phyloP scores from a whole-genome alignment of 2,797 vertebrate genomes.

The Hemibagrus guttatus region DNA sequence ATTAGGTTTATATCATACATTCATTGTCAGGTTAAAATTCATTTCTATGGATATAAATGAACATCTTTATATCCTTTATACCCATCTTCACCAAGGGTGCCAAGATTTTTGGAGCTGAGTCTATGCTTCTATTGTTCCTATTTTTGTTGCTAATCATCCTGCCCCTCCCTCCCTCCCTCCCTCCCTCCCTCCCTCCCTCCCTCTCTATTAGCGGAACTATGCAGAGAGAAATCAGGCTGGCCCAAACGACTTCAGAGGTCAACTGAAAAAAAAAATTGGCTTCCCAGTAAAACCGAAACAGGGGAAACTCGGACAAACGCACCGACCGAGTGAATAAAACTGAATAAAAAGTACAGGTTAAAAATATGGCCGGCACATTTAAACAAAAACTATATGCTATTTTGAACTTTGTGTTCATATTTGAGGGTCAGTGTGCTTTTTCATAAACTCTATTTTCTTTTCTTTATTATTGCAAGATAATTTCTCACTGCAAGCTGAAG shows the following conservation, averaged over 20 bases:
- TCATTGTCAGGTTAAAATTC: neutral
- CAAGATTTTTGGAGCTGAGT: neutral
- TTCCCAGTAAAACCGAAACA: constrained; percentile 67
- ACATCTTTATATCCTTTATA: neutral
- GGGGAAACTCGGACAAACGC: constrained; percentile 69
- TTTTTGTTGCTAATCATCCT: neutral
- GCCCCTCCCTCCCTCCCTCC: constrained; percentile 2
- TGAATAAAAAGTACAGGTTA: neutral
- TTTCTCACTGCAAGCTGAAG: neutral
- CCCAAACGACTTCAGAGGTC: constrained; percentile 75
- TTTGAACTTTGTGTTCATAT: neutral
- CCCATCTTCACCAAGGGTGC: neutral
- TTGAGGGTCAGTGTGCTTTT: neutral
- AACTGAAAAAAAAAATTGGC: constrained; percentile 67
- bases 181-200: neutral
- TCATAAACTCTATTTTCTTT: neutral
- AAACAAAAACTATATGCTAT: neutral
- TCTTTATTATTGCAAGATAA: neutral
- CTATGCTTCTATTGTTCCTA: neutral
- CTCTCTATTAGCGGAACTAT: constrained; percentile 71
- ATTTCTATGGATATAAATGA: neutral
- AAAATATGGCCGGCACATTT: neutral
- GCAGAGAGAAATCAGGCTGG: constrained; percentile 79
- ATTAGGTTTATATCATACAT: neutral
- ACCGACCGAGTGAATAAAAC: constrained; percentile 38